Evolutionary conservation across 2,797 vertebrate species (phyloP).

Genomic region (Galago senegalensis): DNA sequence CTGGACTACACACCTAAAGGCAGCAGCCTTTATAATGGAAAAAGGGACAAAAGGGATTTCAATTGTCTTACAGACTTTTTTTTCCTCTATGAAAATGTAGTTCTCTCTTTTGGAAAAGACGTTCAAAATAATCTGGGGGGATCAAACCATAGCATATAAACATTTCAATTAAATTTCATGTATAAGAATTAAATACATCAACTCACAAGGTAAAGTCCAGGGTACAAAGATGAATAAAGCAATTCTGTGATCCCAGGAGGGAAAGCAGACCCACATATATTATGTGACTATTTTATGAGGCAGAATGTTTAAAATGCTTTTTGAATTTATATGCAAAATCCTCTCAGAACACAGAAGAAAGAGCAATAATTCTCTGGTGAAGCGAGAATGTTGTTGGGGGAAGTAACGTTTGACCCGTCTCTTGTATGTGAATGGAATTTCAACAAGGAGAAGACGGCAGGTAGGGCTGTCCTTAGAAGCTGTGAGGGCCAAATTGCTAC

Average conservation of each 20-base stretch:
- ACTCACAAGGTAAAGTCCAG: background rate
- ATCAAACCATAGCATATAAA: background rate
- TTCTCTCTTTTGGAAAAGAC: background rate
- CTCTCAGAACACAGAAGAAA: background rate
- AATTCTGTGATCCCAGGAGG: background rate
- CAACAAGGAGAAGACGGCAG: slow-evolving; percentile 21
- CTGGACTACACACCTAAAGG: background rate
- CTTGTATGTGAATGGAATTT: slow-evolving; percentile 3
- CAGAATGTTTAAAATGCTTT: slow-evolving; percentile 3
- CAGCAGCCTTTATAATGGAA: background rate
- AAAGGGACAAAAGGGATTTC: background rate
- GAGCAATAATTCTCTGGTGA: background rate
- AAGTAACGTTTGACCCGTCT: background rate
- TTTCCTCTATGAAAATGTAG: background rate
- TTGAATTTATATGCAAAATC: slow-evolving; percentile 38
- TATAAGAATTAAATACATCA: slow-evolving; percentile 5
- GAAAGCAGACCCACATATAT: background rate
- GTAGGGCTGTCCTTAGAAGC: background rate
- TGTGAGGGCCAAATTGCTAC: background rate
- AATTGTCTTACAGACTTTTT: background rate
- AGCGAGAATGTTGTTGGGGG: background rate
- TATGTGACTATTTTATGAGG: background rate
- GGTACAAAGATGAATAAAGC: background rate
- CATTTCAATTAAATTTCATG: background rate
- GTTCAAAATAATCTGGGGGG: slow-evolving; percentile 19